phyloP scores from a whole-genome alignment of 2,888 invertebrate genomes.

The Drosophila nr. perissopoda region DNA sequence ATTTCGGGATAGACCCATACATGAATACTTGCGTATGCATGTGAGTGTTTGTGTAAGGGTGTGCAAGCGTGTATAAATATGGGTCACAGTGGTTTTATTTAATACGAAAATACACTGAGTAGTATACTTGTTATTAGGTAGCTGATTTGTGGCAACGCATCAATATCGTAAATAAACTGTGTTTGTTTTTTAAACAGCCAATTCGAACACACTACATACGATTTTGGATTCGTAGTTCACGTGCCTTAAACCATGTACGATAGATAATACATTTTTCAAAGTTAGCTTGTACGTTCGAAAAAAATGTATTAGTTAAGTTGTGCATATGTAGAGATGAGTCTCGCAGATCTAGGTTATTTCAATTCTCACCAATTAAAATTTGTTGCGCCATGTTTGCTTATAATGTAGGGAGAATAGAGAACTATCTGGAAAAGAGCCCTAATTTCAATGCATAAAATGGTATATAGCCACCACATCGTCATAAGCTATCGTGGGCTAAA shows the following conservation, averaged over 20 bases:
- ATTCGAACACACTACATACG: background rate
- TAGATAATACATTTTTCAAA: background rate
- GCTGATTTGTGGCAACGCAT: slow-evolving; percentile 8
- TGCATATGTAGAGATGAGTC: background rate
- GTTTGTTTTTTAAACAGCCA: background rate
- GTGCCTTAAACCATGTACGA: background rate
- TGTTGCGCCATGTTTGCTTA: background rate
- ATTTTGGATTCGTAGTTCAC: background rate
- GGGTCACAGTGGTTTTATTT: slow-evolving; percentile 50
- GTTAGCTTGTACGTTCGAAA: background rate
- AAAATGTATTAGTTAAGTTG: background rate
- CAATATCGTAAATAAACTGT: slow-evolving; percentile 1
- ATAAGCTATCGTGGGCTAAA: too few relatives aligned
- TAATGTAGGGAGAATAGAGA: background rate
- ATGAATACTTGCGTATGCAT: background rate
- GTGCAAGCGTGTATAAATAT: slow-evolving; percentile 27
- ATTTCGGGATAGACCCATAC: slow-evolving; percentile 48
- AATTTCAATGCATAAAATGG: background rate
- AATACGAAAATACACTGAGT: slow-evolving; percentile 33
- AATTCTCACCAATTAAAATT: background rate
- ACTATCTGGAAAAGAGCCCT: background rate
- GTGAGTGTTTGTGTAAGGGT: background rate
- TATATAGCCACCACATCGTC: background rate
- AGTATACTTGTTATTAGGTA: slow-evolving; percentile 19
- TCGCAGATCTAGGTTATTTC: background rate